A percentile compares a stretch with the other conserved stretches of the same genome.
Evolutionary conservation across 2,888 invertebrate species (phyloP).

Genomic region (Athalia cordata): DNA sequence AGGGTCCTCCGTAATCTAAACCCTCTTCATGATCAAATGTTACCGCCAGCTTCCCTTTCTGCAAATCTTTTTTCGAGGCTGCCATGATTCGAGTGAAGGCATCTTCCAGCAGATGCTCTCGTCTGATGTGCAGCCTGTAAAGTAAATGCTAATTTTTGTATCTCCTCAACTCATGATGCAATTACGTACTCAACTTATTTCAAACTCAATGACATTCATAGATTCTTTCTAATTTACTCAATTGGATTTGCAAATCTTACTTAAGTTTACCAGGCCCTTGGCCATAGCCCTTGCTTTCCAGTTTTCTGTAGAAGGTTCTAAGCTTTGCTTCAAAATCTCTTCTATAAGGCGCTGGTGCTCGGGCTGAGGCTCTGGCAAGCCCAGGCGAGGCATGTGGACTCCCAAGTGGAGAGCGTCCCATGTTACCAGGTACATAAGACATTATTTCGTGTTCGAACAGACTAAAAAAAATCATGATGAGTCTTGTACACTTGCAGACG

Average conservation of each 20-base stretch:
- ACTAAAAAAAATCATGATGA: constrained; percentile 76
- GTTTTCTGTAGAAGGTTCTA: constrained; percentile 93
- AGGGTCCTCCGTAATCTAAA: constrained; percentile 98
- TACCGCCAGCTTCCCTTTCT: constrained; percentile 95
- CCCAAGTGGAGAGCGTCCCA: constrained; percentile 75
- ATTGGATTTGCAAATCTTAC: constrained; percentile 76
- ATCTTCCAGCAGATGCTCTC: constrained; percentile 95
- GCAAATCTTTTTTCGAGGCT: constrained; percentile 94
- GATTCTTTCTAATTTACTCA: background rate
- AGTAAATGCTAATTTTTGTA: background rate
- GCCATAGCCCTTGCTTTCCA: constrained; percentile 97
- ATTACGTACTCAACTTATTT: no score
- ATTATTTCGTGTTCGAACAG: constrained; percentile 98
- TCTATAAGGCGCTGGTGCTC: constrained; percentile 93
- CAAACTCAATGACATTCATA: no score
- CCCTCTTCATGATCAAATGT: constrained; percentile 97
- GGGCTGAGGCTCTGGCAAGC: constrained; percentile 82
- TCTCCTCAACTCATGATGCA: no score
- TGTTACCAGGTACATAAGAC: constrained; percentile 89
- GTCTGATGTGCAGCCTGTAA: constrained; percentile 89
- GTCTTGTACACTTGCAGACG: background rate
- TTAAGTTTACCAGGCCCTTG: constrained; percentile 98
- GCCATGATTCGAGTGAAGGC: constrained; percentile 98
- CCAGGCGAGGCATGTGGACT: constrained; percentile 89
- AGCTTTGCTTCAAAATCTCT: constrained; percentile 97